Evolutionary conservation across 2,113 vertebrate species (phyloP), one percentile per base, ranked within the genome.

Genomic region (Pseudorhombus dupliciocellatus): DNA sequence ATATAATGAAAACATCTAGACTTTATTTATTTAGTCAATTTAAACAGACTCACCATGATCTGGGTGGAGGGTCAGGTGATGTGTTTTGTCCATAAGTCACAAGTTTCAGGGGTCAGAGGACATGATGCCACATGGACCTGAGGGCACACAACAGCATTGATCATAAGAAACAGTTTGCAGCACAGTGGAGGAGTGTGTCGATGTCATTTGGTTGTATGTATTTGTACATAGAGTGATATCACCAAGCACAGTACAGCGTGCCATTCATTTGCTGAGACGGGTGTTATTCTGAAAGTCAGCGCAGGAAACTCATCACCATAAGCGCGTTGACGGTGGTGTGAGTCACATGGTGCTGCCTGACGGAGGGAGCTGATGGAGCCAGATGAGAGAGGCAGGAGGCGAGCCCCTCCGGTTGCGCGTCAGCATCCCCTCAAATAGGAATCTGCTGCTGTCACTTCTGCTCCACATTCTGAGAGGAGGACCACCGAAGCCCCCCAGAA

Each of bases 391-490:
- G 79, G 83, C 87, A 87, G 80, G 88, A 50, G 46, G 46, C 89
- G 89, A 91, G 82, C 83, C 90, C 85, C 90, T 87, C 86, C 66
- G 85, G 54, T 84, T 70, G 80, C 79, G 84, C 88, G 85, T 87
- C 84, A 87, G 89, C 91, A 88, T 90, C 87, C 70, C 80, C 88
- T 86, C 85, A 87, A 86, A 89, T 81, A 88, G 83, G 77, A 85
- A 83, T 76, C 81, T 73, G 63, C 80, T 48, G 77, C 87, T 90
- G 84, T 85, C 87, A 91, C 85, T 86, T 78, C 31, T 57, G 75
- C 75, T 74, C 74, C 16, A 70, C 75, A 68, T 56, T 24, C 70
- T 14, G 50, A 77, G 66, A 83, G 50, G 66, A 72, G 55, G 65
- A 5, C 40, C 40, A 67, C 77, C 55, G 46, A 69, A 20, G 68